A percentile compares a stretch with the other conserved stretches of the same genome.
These are phyloP conservation scores for Reinhardtius hippoglossoides DNA, from an alignment of 2,113 vertebrate genomes.

Conservation along the genomic window DNA sequence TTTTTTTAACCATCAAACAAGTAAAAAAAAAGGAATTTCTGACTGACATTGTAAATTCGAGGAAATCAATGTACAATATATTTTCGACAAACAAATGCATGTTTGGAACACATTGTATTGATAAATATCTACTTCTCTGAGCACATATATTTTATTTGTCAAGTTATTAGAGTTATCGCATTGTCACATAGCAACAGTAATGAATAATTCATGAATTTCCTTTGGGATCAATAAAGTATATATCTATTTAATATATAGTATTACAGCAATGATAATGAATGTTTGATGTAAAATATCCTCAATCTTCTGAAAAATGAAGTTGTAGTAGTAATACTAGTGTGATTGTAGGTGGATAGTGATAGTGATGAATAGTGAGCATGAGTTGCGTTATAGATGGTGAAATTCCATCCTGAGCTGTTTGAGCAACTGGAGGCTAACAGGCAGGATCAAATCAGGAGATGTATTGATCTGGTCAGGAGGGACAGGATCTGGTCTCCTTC, in stretches of 20 bases:
- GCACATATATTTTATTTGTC: no score
- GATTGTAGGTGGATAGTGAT: not conserved
- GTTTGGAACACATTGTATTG: not conserved
- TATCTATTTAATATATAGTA: not conserved
- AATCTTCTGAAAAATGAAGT: not conserved
- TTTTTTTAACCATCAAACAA: not conserved
- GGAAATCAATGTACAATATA: no score
- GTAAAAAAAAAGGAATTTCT: not conserved
- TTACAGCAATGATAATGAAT: not conserved
- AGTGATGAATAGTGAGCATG: not conserved
- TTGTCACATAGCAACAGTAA: not conserved
- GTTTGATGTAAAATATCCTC: not conserved
- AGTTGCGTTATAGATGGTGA: constrained; percentile 21
- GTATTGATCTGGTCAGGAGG: constrained; percentile 74
- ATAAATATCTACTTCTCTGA: not conserved
- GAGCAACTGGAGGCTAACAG: constrained; percentile 45
- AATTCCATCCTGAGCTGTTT: constrained; percentile 43
- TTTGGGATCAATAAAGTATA: not conserved
- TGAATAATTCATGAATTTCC: not conserved
- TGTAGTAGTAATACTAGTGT: not conserved
- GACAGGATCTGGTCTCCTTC: constrained; percentile 63
- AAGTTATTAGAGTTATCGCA: not conserved
- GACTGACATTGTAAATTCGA: no score
- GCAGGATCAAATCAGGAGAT: constrained; percentile 63
- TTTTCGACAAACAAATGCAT: not conserved